A percentile compares a stretch with the other conserved stretches of the same genome.
Conservation (phyloP, 2,888 invertebrate species). For the Sericinus montela region DNA sequence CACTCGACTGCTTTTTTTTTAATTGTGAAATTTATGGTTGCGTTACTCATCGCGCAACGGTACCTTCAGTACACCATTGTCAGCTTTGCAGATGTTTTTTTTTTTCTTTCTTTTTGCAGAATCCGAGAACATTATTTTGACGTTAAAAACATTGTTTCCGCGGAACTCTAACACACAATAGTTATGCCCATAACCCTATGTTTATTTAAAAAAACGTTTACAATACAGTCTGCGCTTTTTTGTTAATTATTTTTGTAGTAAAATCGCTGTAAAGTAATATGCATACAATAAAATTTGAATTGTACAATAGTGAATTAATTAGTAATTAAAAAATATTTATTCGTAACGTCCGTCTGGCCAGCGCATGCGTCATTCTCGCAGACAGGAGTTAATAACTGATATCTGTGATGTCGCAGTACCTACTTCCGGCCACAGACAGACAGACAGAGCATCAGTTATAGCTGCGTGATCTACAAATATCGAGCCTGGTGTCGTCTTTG, state of each 20-base stretch:
- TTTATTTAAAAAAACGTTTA: background rate
- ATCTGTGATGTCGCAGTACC: constrained; percentile 42
- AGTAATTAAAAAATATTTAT: constrained; percentile 4
- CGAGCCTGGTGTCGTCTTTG: background rate
- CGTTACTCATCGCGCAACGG: constrained; percentile 57
- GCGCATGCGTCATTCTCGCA: constrained; percentile 26
- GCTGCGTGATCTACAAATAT: constrained; percentile 5
- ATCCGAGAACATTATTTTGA: constrained; percentile 27
- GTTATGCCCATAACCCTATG: constrained; percentile 1
- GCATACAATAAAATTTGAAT: constrained; percentile 20
- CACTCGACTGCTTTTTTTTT: constrained; percentile 47
- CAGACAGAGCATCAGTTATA: background rate
- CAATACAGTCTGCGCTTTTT: background rate
- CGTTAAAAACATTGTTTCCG: constrained; percentile 12
- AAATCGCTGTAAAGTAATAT: constrained; percentile 5
- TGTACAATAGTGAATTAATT: constrained; percentile 10
- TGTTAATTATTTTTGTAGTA: background rate
- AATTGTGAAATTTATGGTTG: constrained; percentile 53
- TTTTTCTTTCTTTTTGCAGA: constrained; percentile 38
- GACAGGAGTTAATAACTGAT: constrained; percentile 31
- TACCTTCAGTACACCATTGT: constrained; percentile 44
- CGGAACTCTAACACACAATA: background rate
- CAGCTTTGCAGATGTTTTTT: constrained; percentile 47
- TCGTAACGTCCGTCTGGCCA: constrained; percentile 16
- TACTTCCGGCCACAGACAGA: constrained; percentile 20